These are phyloP conservation scores for Gastrophysa polygoni DNA, from an alignment of 2,888 invertebrate genomes.

Conservation along the genomic window DNA sequence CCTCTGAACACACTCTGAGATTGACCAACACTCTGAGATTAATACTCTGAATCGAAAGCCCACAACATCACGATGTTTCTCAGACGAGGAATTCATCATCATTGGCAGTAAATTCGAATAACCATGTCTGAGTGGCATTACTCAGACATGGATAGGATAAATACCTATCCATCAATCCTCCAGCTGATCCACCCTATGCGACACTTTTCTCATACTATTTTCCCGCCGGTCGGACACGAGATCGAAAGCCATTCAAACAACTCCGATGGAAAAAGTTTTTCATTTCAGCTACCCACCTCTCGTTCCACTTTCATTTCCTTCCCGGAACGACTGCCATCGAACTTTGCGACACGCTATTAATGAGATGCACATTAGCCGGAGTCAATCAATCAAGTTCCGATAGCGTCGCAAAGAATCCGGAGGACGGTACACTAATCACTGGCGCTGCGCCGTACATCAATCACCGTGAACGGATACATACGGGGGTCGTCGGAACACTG, in stretches of 20 bases:
- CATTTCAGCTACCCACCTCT: not conserved
- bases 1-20: no score
- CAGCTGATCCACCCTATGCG: no score
- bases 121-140: no score
- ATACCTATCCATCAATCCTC: no score
- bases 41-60: no score
- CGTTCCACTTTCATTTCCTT: constrained; percentile 20
- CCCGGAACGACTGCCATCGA: constrained; percentile 24
- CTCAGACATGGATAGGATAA: no score
- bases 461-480: constrained; percentile 40
- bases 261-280: constrained; percentile 3
- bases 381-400: constrained; percentile 61
- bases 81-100: no score
- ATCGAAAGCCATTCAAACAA: not conserved
- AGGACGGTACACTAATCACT: constrained; percentile 56
- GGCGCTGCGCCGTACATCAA: constrained; percentile 57
- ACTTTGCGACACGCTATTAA: constrained; percentile 40
- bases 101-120: no score
- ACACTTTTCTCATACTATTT: not conserved
- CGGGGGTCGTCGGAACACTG: no score
- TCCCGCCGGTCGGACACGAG: not conserved
- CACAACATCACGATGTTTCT: no score
- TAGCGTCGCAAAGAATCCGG: constrained; percentile 61
- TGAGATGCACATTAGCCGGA: constrained; percentile 51
- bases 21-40: no score